phyloP scores from a whole-genome alignment of 2,113 vertebrate genomes.

The Athene noctua region DNA sequence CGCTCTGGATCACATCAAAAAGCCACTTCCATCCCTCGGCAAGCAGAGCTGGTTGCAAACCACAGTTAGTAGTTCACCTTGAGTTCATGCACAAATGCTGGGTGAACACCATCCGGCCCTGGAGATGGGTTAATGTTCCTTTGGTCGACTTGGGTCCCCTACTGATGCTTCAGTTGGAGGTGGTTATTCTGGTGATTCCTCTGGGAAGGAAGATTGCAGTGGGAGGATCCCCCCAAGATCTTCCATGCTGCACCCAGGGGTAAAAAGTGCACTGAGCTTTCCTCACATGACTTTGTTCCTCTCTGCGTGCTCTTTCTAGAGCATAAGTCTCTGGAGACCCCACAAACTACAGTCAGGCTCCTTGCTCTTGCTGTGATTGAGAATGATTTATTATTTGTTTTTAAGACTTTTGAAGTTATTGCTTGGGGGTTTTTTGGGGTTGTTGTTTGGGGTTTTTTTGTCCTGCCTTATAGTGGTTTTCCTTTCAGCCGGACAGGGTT shows the following conservation, averaged over 20 bases:
- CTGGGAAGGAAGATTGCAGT: background rate
- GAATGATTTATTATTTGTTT: background rate
- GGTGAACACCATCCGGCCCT: background rate
- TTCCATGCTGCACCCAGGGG: background rate
- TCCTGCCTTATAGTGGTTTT: background rate
- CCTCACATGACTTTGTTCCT: constrained; percentile 3
- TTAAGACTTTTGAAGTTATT: constrained; percentile 31
- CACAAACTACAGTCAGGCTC: background rate
- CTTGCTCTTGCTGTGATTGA: background rate
- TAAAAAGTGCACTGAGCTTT: background rate
- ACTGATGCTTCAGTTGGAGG: background rate
- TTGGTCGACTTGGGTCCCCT: background rate
- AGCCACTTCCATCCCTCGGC: background rate
- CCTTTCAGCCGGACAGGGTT: background rate
- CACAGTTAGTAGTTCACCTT: background rate
- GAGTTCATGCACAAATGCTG: background rate
- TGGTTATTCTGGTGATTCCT: background rate
- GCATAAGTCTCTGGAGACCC: background rate
- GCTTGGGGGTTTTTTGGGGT: background rate
- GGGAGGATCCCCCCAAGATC: background rate
- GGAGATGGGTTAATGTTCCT: background rate
- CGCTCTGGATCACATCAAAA: constrained; percentile 26
- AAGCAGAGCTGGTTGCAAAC: background rate
- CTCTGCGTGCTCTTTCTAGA: background rate
- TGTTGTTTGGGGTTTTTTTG: background rate